Evolutionary conservation across 2,113 vertebrate species (phyloP), one percentile per base, ranked within the genome.

Genomic region (Alexandromys fortis): DNA sequence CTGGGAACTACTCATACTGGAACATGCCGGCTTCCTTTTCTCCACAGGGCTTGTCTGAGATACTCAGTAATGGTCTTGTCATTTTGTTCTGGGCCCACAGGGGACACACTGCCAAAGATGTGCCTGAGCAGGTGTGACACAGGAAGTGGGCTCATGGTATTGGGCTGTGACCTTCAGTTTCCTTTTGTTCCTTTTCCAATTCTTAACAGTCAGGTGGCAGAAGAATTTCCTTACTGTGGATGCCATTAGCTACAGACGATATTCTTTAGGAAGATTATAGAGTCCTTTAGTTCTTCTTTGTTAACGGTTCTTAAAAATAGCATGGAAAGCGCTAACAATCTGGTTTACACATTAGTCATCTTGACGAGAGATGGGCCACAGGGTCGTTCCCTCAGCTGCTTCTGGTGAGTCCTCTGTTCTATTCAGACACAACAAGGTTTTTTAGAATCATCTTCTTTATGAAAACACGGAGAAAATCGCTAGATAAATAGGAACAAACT

Each of bases 251-350:
- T n/a, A 0, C 58, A 89, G 91, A 30, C n/a, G 90, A 70, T n/a
- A 90, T 90, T 93, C 49, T 90, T 94, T 49, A 86, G 75, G 67
- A 94, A 92, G 30, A 5, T 73, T 90, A 79, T 55, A 83, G 58
- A 92, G 79, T 90, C 67, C n/a, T 94, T 92, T 92, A 90, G 89
- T 85, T 85, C 28, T 90, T 92, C 93, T 67, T 68, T 21, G 22
- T 68, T 65, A 96, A 63, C 86, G 35, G 30, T 82, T 89, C 90
- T 92, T 94, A 89, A 86, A 92, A 91, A 73, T 65, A 90, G 28
- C 76, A 90, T 58, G 63, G 77, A 92, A 90, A 45, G 13, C 45
- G 38, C 75, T 94, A 93, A 88, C 93, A 86, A 92, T 91, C 86
- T 87, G 24, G 13, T 78, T 87, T 81, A 85, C 61, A 9, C 78